Conservation (phyloP, 2,113 vertebrate genomes). For the Chlamydotis undulata region DNA sequence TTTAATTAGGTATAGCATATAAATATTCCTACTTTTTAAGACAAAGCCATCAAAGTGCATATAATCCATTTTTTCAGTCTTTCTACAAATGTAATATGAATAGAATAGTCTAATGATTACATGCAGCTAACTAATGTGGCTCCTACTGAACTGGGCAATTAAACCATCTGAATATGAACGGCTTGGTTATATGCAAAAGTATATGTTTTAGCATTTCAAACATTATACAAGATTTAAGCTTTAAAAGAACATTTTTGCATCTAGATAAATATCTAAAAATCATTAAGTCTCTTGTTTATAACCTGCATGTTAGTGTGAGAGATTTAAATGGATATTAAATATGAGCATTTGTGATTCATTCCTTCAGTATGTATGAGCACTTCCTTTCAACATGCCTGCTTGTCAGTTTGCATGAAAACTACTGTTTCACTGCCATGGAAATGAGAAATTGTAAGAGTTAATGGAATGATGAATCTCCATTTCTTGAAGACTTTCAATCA, state of each 20-base stretch:
- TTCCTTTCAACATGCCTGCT: slow-evolving; percentile 7
- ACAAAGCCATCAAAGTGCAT: neutral
- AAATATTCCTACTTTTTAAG: neutral
- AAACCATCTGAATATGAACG: slow-evolving; percentile 23
- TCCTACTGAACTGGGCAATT: slow-evolving; percentile 29
- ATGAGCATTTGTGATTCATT: slow-evolving; percentile 38
- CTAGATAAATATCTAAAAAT: slow-evolving; percentile 21
- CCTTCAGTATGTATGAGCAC: neutral
- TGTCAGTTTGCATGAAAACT: slow-evolving; percentile 32
- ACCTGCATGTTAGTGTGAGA: neutral
- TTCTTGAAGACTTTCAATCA: slow-evolving; percentile 46
- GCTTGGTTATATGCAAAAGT: slow-evolving; percentile 8
- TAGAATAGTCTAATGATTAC: slow-evolving; percentile 31
- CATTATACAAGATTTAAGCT: neutral
- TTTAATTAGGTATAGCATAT: neutral
- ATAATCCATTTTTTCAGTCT: neutral
- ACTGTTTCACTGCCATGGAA: slow-evolving; percentile 22
- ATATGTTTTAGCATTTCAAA: slow-evolving; percentile 23
- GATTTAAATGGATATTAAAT: slow-evolving; percentile 7
- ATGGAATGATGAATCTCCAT: slow-evolving; percentile 37
- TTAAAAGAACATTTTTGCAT: slow-evolving; percentile 30
- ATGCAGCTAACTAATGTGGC: neutral
- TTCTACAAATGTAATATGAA: slow-evolving; percentile 15
- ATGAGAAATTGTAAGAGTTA: slow-evolving; percentile 54
- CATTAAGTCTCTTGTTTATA: slow-evolving; percentile 35